Evolutionary conservation across 2,888 invertebrate genomes (phyloP).

Genomic region (Orthosia incerta): DNA sequence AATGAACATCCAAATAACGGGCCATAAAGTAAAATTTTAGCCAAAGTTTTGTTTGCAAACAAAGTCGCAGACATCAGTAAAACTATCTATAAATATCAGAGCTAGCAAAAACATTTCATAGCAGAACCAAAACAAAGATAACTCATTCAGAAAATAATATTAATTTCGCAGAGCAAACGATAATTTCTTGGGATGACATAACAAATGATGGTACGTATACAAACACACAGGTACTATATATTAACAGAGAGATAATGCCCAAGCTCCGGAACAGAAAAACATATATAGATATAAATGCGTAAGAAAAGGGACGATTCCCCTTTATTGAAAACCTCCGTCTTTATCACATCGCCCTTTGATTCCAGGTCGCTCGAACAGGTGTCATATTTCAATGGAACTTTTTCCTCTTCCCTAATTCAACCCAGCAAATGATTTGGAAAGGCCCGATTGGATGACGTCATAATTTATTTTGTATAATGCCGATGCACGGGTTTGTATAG

Average conservation of each 20-base stretch:
- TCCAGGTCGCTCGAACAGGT: slow-evolving; percentile 72
- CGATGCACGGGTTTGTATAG: slow-evolving; percentile 51
- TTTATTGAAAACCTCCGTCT: slow-evolving; percentile 60
- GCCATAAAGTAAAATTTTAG: no score
- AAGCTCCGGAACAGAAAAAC: slow-evolving; percentile 40
- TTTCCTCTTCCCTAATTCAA: slow-evolving; percentile 69
- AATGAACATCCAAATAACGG: no score
- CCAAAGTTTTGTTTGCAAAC: slow-evolving; percentile 26
- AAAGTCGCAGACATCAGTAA: neutral
- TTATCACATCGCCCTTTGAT: slow-evolving; percentile 63
- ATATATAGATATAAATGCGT: slow-evolving; percentile 43
- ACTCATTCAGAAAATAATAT: slow-evolving; percentile 50
- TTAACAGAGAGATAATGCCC: slow-evolving; percentile 48
- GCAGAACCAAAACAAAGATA: slow-evolving; percentile 51
- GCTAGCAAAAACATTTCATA: slow-evolving; percentile 34
- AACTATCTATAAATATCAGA: slow-evolving; percentile 33
- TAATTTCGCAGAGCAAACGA: slow-evolving; percentile 22
- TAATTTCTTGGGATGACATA: slow-evolving; percentile 49
- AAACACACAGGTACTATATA: slow-evolving; percentile 54
- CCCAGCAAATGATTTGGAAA: slow-evolving; percentile 79
- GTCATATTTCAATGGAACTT: slow-evolving; percentile 77
- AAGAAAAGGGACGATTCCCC: slow-evolving; percentile 53
- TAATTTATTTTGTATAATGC: slow-evolving; percentile 62
- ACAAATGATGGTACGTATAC: slow-evolving; percentile 44
- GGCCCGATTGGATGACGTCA: slow-evolving; percentile 72